Percentiles rank a stretch among this genome's conserved stretches.
Evolutionary conservation across 2,888 invertebrate species (phyloP).

Genomic region (Taphrorychus bicolor): DNA sequence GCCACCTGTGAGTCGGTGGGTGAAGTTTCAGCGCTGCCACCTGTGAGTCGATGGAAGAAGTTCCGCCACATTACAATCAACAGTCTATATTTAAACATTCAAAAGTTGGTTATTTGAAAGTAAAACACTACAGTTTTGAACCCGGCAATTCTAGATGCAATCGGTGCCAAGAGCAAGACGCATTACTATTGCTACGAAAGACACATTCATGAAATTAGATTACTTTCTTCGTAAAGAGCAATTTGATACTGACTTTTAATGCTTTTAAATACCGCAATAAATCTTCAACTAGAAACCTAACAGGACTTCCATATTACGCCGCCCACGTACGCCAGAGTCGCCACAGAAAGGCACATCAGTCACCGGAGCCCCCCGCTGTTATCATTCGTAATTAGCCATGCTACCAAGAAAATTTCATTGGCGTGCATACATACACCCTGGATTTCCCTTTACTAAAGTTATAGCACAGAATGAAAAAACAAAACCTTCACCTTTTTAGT

Average conservation of each 20-base stretch:
- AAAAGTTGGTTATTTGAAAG: no score
- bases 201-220: not conserved
- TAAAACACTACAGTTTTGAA: no score
- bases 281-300: conserved; percentile 6
- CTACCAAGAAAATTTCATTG: conserved; percentile 13
- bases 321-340: conserved; percentile 18
- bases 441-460: not conserved
- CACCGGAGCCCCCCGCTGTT: conserved; percentile 28
- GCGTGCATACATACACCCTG: conserved; percentile 6
- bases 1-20: no score
- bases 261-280: not conserved
- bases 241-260: not conserved
- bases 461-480: not conserved
- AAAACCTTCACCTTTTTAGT: conserved; percentile 39
- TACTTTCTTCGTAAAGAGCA: not conserved
- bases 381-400: conserved; percentile 17
- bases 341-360: conserved; percentile 23
- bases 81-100: no score
- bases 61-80: no score
- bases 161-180: no score
- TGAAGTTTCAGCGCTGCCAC: no score
- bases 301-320: conserved; percentile 25
- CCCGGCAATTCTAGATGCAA: no score
- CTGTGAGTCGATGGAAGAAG: no score
- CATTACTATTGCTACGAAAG: no score